phyloP scores from a whole-genome alignment of 2,797 vertebrate genomes.

The Darevskia nairensis region DNA sequence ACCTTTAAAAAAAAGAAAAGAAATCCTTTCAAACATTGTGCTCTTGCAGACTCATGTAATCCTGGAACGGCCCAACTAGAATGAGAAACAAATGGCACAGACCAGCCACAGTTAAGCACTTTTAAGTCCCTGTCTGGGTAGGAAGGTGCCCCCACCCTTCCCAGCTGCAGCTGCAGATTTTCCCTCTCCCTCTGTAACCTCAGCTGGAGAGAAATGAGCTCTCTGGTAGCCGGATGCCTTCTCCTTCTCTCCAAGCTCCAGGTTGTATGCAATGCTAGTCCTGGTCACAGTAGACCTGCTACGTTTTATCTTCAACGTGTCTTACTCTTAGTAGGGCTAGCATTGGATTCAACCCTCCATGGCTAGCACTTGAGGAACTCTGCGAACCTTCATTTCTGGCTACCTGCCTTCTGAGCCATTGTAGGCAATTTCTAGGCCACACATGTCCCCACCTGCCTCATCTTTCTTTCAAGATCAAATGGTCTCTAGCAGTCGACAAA shows the following conservation, averaged over 20 bases:
- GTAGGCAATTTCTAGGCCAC: not conserved
- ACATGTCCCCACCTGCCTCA: not conserved
- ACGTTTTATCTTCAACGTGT: too few relatives aligned
- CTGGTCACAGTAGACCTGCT: too few relatives aligned
- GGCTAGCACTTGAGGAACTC: not conserved
- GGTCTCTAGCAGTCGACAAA: too few relatives aligned
- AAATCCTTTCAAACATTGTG: conserved; percentile 4
- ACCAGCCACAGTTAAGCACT: conserved; percentile 13
- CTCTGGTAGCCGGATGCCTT: not conserved
- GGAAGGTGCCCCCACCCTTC: not conserved
- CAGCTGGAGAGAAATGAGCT: not conserved
- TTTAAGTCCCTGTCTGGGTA: conserved; percentile 3
- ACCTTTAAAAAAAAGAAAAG: not conserved
- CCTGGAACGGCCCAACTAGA: not conserved
- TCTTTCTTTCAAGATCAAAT: not conserved
- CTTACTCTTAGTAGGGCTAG: too few relatives aligned
- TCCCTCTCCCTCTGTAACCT: not conserved
- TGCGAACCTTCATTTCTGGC: not conserved
- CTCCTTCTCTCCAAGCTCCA: not conserved
- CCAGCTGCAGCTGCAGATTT: not conserved
- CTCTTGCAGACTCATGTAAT: conserved; percentile 10
- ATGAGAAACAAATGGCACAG: conserved; percentile 6
- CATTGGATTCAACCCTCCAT: not conserved
- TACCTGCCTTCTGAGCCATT: not conserved
- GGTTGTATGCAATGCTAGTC: too few relatives aligned